phyloP scores from a whole-genome alignment of 2,888 invertebrate species.

The Caenorhabditis becei region DNA sequence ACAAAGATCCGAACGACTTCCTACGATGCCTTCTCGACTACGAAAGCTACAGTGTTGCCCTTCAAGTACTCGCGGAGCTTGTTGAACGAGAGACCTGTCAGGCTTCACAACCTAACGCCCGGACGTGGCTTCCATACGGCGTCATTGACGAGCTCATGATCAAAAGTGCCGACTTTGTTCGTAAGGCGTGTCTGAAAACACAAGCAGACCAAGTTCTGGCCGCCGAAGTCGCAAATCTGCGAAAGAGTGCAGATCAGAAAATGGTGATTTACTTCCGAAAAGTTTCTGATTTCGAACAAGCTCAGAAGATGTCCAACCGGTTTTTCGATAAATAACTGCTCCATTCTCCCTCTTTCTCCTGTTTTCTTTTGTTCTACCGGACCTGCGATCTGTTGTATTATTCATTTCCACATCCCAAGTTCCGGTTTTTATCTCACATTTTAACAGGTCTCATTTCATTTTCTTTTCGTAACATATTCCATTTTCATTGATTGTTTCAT shows the following conservation, averaged over 20 bases:
- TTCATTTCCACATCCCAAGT: background rate
- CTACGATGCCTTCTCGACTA: constrained; percentile 72
- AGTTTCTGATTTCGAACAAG: constrained; percentile 35
- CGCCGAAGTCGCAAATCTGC: constrained; percentile 24
- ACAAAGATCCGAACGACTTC: constrained; percentile 71
- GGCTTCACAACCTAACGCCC: constrained; percentile 15
- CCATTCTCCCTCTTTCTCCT: constrained; percentile 2
- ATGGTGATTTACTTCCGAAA: constrained; percentile 44
- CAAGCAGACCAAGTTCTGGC: constrained; percentile 30
- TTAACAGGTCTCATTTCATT: constrained; percentile 25
- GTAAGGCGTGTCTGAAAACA: constrained; percentile 9
- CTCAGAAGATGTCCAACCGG: constrained; percentile 32
- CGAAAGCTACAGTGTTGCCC: constrained; percentile 64
- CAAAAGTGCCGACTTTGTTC: constrained; percentile 30
- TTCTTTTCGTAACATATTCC: constrained; percentile 24
- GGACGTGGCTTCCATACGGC: constrained; percentile 60
- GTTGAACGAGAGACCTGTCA: constrained; percentile 57
- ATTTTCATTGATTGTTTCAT: constrained; percentile 29
- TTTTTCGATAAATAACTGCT: constrained; percentile 24
- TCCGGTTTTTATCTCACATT: constrained; percentile 37
- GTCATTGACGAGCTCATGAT: constrained; percentile 60
- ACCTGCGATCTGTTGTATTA: background rate
- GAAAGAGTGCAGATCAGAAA: constrained; percentile 40
- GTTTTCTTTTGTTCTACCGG: constrained; percentile 4
- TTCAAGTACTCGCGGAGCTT: constrained; percentile 53